Conservation (phyloP, 1,140 invertebrate species). For the Temnothorax curvispinosus region DNA sequence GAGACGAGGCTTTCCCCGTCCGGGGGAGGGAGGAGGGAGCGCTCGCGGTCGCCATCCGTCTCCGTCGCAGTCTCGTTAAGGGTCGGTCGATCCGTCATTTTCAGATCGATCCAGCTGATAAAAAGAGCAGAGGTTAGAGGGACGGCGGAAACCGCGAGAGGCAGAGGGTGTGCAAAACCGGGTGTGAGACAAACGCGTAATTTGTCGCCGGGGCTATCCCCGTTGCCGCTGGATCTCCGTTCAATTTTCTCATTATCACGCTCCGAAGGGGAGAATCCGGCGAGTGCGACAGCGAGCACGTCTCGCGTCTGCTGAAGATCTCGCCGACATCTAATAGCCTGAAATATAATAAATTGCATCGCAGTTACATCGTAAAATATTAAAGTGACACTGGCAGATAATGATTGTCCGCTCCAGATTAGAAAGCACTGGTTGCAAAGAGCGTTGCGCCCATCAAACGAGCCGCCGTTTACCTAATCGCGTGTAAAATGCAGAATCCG, state of each 20-base stretch:
- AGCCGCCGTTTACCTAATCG: background rate
- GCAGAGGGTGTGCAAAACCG: background rate
- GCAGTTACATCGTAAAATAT: background rate
- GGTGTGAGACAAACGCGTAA: background rate
- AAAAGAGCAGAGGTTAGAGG: background rate
- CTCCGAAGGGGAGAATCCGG: background rate
- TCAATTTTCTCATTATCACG: conserved; percentile 63
- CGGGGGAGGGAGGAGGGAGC: background rate
- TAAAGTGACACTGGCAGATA: background rate
- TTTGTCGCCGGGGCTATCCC: conserved; percentile 54
- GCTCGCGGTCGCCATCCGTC: background rate
- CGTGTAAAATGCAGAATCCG: conserved; percentile 39
- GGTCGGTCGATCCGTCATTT: conserved; percentile 41
- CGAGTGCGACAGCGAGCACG: background rate
- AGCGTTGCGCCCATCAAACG: background rate
- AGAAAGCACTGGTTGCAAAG: background rate
- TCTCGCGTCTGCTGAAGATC: background rate
- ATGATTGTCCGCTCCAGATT: background rate
- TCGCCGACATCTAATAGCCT: background rate
- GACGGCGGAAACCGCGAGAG: background rate
- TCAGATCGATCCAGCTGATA: conserved; percentile 43
- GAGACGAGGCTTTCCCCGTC: background rate
- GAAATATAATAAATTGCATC: conserved; percentile 10
- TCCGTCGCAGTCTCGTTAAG: background rate
- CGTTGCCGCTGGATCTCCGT: conserved; percentile 31